phyloP scores from a whole-genome alignment of 2,113 vertebrate genomes.

The Heliornis fulica region DNA sequence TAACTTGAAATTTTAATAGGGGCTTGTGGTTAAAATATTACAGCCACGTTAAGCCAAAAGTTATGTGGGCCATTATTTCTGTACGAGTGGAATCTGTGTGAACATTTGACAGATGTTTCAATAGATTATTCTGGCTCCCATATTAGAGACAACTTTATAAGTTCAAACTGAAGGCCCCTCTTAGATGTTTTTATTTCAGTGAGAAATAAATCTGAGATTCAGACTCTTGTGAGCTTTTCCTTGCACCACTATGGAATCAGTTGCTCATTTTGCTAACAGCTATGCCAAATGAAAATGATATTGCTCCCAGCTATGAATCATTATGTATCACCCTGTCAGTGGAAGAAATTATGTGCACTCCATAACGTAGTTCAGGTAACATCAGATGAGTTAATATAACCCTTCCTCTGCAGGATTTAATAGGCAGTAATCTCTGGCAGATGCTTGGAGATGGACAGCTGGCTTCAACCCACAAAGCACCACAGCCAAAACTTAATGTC shows the following conservation, averaged over 20 bases:
- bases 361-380: not conserved
- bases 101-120: constrained; percentile 29
- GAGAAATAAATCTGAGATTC: not conserved
- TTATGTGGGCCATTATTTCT: constrained; percentile 18
- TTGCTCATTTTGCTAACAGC: not conserved
- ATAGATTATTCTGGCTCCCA: not conserved
- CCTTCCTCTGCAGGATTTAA: not conserved
- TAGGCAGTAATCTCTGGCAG: not conserved
- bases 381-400: not conserved
- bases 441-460: not conserved
- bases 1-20: constrained; percentile 44
- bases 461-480: not conserved
- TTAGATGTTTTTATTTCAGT: not conserved
- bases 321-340: not conserved
- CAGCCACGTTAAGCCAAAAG: not conserved
- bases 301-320: not conserved
- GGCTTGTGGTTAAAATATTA: constrained; percentile 31
- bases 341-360: not conserved
- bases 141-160: not conserved
- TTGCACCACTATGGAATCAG: not conserved
- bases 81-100: constrained; percentile 12
- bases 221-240: not conserved
- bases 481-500: not conserved
- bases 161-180: not conserved
- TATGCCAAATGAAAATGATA: not conserved